Evolutionary conservation across 2,888 invertebrate species (phyloP).

Genomic region (Nasonovia ribisnigri): DNA sequence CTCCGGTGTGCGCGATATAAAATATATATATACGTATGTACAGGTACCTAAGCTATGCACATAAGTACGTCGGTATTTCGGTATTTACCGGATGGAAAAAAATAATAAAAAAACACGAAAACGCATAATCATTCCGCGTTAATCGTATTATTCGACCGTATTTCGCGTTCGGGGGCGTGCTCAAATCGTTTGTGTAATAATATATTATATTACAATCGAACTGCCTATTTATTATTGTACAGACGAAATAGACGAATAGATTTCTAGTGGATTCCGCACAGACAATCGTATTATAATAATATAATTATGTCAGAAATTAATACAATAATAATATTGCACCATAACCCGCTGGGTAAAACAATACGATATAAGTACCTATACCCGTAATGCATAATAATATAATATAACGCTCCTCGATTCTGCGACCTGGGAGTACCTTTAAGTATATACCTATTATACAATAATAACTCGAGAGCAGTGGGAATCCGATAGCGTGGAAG

Average conservation of each 20-base stretch:
- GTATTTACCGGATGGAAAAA: neutral
- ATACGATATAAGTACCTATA: neutral
- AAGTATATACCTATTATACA: neutral
- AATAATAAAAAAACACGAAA: neutral
- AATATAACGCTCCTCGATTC: neutral
- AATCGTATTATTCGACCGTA: neutral
- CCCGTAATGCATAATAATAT: neutral
- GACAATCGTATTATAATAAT: neutral
- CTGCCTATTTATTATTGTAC: neutral
- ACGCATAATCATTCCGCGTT: neutral
- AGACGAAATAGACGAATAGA: neutral
- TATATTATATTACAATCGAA: neutral
- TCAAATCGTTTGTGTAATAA: neutral
- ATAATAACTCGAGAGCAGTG: neutral
- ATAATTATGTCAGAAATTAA: neutral
- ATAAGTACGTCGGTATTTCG: neutral
- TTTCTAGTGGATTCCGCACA: neutral
- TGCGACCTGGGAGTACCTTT: neutral
- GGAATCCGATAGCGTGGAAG: neutral
- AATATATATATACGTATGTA: neutral
- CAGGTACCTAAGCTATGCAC: too few relatives aligned
- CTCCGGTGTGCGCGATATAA: neutral
- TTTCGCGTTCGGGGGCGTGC: neutral
- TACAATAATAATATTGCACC: neutral
- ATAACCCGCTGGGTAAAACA: neutral